These are phyloP conservation scores for Paramormyrops kingsleyae DNA, from an alignment of 2,113 vertebrate genomes.

Conservation along the genomic window DNA sequence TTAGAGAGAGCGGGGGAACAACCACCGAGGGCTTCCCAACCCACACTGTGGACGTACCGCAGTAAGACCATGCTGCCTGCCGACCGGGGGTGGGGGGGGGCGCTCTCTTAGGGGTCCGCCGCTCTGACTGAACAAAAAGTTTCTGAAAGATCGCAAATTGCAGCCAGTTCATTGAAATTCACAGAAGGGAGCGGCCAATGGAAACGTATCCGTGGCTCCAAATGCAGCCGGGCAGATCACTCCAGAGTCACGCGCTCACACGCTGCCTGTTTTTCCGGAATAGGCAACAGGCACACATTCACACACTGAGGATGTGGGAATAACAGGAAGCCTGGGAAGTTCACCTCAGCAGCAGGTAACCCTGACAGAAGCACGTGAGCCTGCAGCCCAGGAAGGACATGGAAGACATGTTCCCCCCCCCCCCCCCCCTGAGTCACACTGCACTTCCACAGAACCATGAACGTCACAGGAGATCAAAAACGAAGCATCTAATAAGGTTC, in stretches of 20 bases:
- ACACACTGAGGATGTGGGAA: background rate
- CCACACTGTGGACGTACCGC: background rate
- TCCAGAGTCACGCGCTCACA: background rate
- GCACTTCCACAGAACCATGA: background rate
- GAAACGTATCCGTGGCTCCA: background rate
- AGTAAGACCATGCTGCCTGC: background rate
- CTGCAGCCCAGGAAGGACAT: background rate
- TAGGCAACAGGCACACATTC: background rate
- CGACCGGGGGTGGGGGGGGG: background rate
- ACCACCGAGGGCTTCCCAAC: background rate
- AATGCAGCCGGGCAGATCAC: background rate
- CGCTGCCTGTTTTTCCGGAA: background rate
- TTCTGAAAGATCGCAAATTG: background rate
- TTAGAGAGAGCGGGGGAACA: background rate
- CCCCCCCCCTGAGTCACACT: background rate
- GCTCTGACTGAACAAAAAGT: background rate
- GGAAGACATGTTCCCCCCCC: background rate
- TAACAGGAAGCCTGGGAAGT: background rate
- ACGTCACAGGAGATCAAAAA: background rate
- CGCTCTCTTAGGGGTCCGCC: background rate
- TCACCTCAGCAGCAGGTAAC: background rate
- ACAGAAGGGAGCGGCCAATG: background rate
- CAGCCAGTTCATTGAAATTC: background rate
- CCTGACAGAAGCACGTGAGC: background rate
- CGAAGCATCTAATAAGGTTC: background rate